Base-by-base conservation (phyloP, 2,113 vertebrate species). In the Lanius collurio region DNA sequence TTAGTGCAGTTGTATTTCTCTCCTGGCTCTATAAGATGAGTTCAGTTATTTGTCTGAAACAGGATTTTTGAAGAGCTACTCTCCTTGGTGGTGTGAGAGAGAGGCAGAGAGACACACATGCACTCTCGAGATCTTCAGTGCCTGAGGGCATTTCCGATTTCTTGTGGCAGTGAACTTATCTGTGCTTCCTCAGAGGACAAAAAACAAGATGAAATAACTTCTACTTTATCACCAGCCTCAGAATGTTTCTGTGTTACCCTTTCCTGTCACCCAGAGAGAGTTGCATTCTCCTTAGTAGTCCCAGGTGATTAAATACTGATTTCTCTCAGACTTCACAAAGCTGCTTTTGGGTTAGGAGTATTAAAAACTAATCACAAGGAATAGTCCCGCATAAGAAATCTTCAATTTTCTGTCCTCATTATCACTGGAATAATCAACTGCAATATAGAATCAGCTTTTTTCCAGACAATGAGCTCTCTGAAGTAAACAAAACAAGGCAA, bases 181-280 rank as follows among this genome's bases (percentile, higher is more conserved):
- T 87, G 57, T 78, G 46, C 52, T 94, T 27, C 55, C 96, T 93
- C 80, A 94, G 82, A 96, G 73, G 42, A 52, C 21, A 71, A 94
- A 94, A 93, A 88, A 9, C 56, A 95, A 85, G 80, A 95, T 78
- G 41, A 95, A 96, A 97, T 71, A 93, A 78, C 44, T 90, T 82
- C 44, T 82, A 47, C 68, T 96, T 93, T 91, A 96, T 96, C 82
- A 87, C 13, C 42, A 68, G 60, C 28, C 71, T 70, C 16, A 0
- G 78, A 82, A 65, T 70, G 63, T 90, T 90, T 90, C 80, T 82
- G 57, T 84, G 59, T 52, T 96, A 87, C 83, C 56, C 87, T 95
- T 96, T 90, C 76, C 77, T 94, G 93, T 95, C 87, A 94, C n/a
- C 65, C 41, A 35, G 64, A 0, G 0, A 90, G 50, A 76, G 56